These are phyloP conservation scores for Drosophila mettleri DNA, from an alignment of 2,888 invertebrate genomes.

Conservation along the genomic window DNA sequence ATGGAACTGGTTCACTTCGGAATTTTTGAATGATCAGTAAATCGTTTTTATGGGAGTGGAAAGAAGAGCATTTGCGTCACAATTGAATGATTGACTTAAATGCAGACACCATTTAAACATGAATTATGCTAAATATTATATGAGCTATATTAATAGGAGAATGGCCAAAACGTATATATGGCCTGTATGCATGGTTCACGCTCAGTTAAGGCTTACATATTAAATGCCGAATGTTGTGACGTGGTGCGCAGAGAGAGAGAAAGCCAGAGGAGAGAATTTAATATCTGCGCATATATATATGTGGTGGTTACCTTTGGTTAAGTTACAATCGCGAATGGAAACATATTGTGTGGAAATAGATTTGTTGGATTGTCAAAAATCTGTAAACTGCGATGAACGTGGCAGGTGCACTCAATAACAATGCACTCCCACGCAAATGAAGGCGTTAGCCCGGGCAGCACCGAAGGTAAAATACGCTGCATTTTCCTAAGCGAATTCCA, in stretches of 20 bases:
- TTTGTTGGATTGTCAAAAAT: background rate
- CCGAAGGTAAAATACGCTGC: slow-evolving; percentile 91
- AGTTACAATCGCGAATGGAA: slow-evolving; percentile 15
- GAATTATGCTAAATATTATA: background rate
- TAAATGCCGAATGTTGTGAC: slow-evolving; percentile 22
- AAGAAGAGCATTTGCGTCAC: slow-evolving; percentile 3
- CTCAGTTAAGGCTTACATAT: no score
- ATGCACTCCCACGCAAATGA: slow-evolving; percentile 66
- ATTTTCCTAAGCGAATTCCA: slow-evolving; percentile 93
- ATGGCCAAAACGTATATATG: background rate
- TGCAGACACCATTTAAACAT: background rate
- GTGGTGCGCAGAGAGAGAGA: slow-evolving; percentile 30
- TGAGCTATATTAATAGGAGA: background rate
- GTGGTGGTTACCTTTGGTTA: slow-evolving; percentile 3
- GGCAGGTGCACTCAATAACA: slow-evolving; percentile 23
- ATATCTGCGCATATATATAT: slow-evolving; percentile 10
- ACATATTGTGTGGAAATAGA: slow-evolving; percentile 16
- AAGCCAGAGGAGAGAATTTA: background rate
- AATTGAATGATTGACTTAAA: background rate
- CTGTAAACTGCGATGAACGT: slow-evolving; percentile 33
- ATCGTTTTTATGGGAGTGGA: background rate
- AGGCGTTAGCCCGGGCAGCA: slow-evolving; percentile 86
- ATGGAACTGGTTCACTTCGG: slow-evolving; percentile 9
- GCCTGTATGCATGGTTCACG: rapidly evolving
- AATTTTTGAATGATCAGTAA: background rate